A percentile compares a stretch with the other conserved stretches of the same genome.
Evolutionary conservation across 2,888 invertebrate genomes (phyloP).

Genomic region (Gerris lacustris): DNA sequence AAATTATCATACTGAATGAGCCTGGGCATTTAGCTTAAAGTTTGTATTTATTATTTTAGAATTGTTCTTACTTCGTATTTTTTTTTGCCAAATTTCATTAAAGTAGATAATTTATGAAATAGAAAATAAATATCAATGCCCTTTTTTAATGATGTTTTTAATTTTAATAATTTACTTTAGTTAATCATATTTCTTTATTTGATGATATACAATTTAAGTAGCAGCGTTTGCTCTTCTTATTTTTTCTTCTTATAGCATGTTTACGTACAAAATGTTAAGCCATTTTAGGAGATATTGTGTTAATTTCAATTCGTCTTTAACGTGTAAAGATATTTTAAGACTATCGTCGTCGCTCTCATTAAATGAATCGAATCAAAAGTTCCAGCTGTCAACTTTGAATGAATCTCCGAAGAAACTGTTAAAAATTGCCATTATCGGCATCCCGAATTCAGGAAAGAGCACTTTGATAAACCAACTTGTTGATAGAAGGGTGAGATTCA

Average conservation of each 20-base stretch:
- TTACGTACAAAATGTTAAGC: background rate
- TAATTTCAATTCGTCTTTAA: background rate
- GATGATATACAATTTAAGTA: no score
- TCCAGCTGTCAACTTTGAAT: background rate
- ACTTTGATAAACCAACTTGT: constrained; percentile 80
- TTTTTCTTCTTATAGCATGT: background rate
- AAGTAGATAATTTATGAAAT: no score
- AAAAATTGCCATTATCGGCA: constrained; percentile 75
- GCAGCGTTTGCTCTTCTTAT: no score
- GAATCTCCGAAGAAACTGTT: constrained; percentile 35
- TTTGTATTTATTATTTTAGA: no score
- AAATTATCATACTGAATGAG: no score
- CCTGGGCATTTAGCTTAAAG: no score
- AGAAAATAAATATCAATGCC: no score
- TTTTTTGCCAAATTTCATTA: no score
- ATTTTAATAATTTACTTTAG: no score
- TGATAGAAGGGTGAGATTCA: constrained; percentile 53
- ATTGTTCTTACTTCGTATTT: no score
- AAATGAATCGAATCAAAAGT: background rate
- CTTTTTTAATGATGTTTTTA: no score
- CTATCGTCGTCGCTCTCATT: background rate
- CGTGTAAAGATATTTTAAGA: background rate
- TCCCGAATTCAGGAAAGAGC: constrained; percentile 93
- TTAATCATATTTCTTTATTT: no score
- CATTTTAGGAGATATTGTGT: background rate